Evolutionary conservation across 2,797 vertebrate genomes (phyloP), one percentile per base, ranked within the genome.

Genomic region (Lepilemur septentrionalis): DNA sequence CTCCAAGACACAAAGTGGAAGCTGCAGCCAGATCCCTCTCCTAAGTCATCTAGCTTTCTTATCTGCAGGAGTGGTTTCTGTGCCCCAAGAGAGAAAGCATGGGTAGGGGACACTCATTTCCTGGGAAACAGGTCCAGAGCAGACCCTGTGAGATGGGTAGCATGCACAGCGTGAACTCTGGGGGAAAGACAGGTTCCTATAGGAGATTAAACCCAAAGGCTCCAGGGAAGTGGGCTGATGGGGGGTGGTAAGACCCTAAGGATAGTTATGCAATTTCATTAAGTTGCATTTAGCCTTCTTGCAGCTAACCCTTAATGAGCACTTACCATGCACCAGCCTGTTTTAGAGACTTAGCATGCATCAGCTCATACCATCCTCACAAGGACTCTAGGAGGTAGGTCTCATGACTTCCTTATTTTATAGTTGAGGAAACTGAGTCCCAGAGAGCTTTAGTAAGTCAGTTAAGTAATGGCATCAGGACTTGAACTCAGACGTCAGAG

Each of bases 401-500:
- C 84, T 86, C 12, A 7, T 79, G 22, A 48, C 38, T 30, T 73
- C 2, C 35, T 6, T 0, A 4, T 43, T 69, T 80, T 85, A 4
- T 17, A 67, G 35, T 30, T 20, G 55, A 32, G 80, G 89, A 72
- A 79, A 25, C 25, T 18, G 20, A 22, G 32, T 67, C 50, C 76
- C 41, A 20, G 63, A 25, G 50, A 70, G 23, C 35, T 67, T 87
- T 25, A 13, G 22, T 23, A 13, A 89, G 28, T 82, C 22, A 1
- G 0, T 25, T 25, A 43, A 79, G 32, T 48, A 30, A 8, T 80
- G 59, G n/a, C 2, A 0, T 43, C 4, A 13, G 85, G 23, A n/a
- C 15, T 22, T 67, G 38, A 94, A 28, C 48, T 28, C 32, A 20
- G 43, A 46, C 63, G 89, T 83, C 57, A 73, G 65, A 92, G 48